Evolutionary conservation across 92 coral and sea anemone genomes (phyloP), one percentile per base, ranked within the genome.

Genomic region (Scolanthus callimorphus): DNA sequence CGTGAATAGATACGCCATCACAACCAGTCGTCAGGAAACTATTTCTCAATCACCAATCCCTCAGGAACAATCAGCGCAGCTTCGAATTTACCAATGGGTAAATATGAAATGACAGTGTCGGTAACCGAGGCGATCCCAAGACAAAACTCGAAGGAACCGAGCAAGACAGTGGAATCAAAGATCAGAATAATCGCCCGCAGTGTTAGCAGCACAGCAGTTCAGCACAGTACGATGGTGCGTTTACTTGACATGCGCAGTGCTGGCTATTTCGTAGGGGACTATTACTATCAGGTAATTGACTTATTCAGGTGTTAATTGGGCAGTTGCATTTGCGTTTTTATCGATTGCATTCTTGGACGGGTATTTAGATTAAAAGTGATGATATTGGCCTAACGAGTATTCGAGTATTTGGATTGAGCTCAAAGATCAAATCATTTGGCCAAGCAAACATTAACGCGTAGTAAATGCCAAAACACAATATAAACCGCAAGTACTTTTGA

Each of bases 151-250:
- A 30, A 46, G 30, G 71, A 26, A 23, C 49, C 23, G 28, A 69
- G 71, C 2, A 91, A 91, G 49, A 76, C 76, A 12, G 90, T 77
- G 24, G 51, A 57, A 22, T 83, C 96, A 11, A 43, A 29, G 3
- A 71, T 88, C 11, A 46, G 55, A 0, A 86, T 91, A 3, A n/a
- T 78, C 20, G 90, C 84, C 6, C 73, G 71, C 26, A 62, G 70
- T 49, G 81, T 91, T 12, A 66, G 82, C 11, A 52, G 62, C 29
- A n/a, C 74, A 17, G 82, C 82, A 31, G 82, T 91, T 17, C 54
- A 63, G 50, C 64, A 74, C 31, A 81, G 96, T 60, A 64, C 73
- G 17, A 82, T 89, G 24, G 52, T 91, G 21, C 96, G 88, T 67
- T 74, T 91, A 17, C 31, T 71, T 62, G 73, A 72, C 51, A 74